phyloP scores from a whole-genome alignment of 2,888 invertebrate genomes.

The Darwinula stevensoni region DNA sequence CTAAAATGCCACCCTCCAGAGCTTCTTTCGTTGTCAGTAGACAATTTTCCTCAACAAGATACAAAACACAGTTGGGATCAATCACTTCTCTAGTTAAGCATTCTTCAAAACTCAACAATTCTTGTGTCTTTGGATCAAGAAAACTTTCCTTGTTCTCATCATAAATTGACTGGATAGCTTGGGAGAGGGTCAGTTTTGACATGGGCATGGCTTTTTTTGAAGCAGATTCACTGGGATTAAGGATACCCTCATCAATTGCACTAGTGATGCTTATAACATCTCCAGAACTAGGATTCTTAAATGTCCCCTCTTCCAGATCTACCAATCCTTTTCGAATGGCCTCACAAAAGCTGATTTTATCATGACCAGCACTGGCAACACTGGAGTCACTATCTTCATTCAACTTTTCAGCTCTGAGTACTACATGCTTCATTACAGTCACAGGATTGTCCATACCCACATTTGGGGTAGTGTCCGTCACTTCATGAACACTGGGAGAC shows the following conservation, averaged over 20 bases:
- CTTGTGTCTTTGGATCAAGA: too few relatives aligned
- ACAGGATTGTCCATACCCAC: too few relatives aligned
- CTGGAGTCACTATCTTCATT: too few relatives aligned
- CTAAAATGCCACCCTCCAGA: conserved; percentile 44
- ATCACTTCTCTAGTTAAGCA: neutral
- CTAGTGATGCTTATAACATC: conserved; percentile 14
- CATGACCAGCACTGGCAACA: too few relatives aligned
- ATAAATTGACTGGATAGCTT: conserved; percentile 8
- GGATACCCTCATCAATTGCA: conserved; percentile 16
- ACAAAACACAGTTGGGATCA: neutral
- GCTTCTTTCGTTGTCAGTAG: conserved; percentile 52
- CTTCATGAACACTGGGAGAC: too few relatives aligned
- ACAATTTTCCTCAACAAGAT: conserved; percentile 4
- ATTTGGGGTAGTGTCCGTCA: too few relatives aligned
- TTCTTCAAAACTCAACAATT: conserved; percentile 1
- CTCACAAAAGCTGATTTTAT: conserved; percentile 29
- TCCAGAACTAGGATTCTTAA: conserved; percentile 7
- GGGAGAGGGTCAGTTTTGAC: conserved; percentile 8
- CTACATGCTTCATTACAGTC: too few relatives aligned
- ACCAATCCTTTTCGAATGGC: conserved; percentile 45
- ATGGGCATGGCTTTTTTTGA: conserved; percentile 9
- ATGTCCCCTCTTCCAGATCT: conserved; percentile 29
- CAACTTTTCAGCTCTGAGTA: too few relatives aligned
- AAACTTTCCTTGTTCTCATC: too few relatives aligned
- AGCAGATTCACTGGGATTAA: conserved; percentile 16